Evolutionary conservation across 2,113 vertebrate species (phyloP), one percentile per base, ranked within the genome.

Genomic region (Nestor notabilis): DNA sequence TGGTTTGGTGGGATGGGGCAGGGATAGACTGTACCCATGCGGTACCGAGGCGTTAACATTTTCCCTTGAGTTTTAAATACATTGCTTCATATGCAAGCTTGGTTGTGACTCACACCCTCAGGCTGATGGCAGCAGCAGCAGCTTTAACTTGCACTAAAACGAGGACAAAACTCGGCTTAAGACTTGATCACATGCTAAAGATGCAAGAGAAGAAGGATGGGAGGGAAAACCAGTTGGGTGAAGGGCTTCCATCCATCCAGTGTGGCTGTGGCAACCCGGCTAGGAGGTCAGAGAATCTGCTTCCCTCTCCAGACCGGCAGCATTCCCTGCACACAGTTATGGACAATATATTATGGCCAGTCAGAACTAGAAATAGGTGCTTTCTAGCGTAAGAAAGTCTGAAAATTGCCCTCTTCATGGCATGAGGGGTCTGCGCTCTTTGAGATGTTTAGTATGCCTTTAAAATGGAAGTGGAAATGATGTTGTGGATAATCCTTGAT

Each of bases 51-150:
- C 7, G 28, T 77, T 87, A 31, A 29, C 37, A 2, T 65, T 77
- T 76, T 87, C 72, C 64, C 64, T 55, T 81, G 64, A 8, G 56
- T 95, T 83, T 56, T 78, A 91, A 91, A 46, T 66, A n/a, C 74
- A 49, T 69, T 16, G 41, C 63, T 93, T 83, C 55, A 4, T 78
- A 17, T 16, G 41, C 83, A 44, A 87, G 49, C 96, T 69, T 47
- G 93, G 89, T 80, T 87, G 92, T 93, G 90, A 94, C 93, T 96
- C 91, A 83, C 93, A 77, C 72, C 72, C 77, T 81, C n/a, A 43
- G 89, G 89, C 95, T 88, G 93, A 76, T 47, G 91, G 90, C 92
- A 94, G 90, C 84, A 82, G 75, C 77, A 78, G 83, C 19, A 33
- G 84, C 88, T 66, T 90, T 63, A 90, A 64, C 79, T 66, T 11